Percentiles rank a stretch among this genome's conserved stretches.
Evolutionary conservation across 2,797 vertebrate species (phyloP).

Genomic region (Scarus forsteni): DNA sequence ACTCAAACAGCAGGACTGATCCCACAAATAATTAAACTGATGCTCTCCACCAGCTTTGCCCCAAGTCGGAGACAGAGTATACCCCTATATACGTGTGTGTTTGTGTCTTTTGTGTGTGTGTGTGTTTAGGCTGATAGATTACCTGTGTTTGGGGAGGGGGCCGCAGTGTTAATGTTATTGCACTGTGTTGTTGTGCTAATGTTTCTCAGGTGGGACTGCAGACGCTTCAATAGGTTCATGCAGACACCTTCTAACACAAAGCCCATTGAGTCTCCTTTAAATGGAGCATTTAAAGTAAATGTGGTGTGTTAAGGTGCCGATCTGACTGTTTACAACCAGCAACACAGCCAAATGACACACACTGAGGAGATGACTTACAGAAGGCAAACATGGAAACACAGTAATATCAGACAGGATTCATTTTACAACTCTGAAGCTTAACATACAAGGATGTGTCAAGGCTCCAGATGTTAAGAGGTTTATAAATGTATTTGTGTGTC

Average conservation of each 20-base stretch:
- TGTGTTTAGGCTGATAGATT: slow-evolving; percentile 6
- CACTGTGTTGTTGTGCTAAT: slow-evolving; percentile 73
- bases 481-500: no score
- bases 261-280: slow-evolving; percentile 15
- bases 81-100: slow-evolving; percentile 2
- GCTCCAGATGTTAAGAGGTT: no score
- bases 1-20: slow-evolving; percentile 5
- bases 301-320: background rate
- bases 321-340: background rate
- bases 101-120: slow-evolving; percentile 11
- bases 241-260: slow-evolving; percentile 25
- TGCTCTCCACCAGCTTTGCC: background rate
- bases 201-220: slow-evolving; percentile 54
- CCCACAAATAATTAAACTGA: slow-evolving; percentile 33
- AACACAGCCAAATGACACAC: background rate
- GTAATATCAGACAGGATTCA: no score
- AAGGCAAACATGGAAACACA: background rate
- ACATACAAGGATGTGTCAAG: background rate
- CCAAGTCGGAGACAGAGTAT: slow-evolving; percentile 6
- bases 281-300: slow-evolving; percentile 6
- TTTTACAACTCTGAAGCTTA: background rate
- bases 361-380: background rate
- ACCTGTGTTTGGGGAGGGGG: slow-evolving; percentile 49
- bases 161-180: slow-evolving; percentile 56
- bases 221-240: slow-evolving; percentile 23